Evolutionary conservation across 2,113 vertebrate genomes (phyloP).

Genomic region (Toxostoma redivivum): DNA sequence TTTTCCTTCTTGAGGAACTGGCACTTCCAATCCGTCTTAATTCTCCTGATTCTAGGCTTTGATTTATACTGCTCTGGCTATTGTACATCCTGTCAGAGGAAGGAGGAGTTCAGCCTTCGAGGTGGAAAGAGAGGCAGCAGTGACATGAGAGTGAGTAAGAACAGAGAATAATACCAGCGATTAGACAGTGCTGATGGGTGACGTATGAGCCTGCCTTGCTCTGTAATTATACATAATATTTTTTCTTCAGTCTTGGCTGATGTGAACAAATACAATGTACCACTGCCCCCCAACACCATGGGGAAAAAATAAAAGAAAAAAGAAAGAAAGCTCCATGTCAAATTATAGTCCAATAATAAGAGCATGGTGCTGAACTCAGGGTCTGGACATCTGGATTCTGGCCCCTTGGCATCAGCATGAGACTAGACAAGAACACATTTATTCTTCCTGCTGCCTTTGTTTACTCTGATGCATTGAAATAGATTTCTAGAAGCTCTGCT

Average conservation of each 20-base stretch:
- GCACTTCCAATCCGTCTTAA: conserved; percentile 42
- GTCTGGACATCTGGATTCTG: background rate
- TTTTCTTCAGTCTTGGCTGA: background rate
- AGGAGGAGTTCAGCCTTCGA: background rate
- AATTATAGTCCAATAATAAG: background rate
- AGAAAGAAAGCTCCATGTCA: background rate
- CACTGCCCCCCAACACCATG: background rate
- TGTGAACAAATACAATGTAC: background rate
- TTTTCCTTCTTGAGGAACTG: conserved; percentile 6
- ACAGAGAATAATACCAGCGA: background rate
- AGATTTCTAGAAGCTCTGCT: background rate
- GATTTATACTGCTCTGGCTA: conserved; percentile 31
- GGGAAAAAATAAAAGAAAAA: background rate
- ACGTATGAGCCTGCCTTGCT: background rate
- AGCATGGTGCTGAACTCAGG: background rate
- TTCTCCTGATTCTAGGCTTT: conserved; percentile 19
- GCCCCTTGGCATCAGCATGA: background rate
- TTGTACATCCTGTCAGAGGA: conserved; percentile 27
- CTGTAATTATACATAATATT: background rate
- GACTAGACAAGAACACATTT: background rate
- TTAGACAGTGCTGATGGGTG: background rate
- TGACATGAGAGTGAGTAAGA: background rate
- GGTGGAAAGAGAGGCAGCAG: background rate
- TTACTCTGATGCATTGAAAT: background rate
- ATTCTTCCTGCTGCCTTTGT: background rate